Percentiles rank a stretch among this genome's conserved stretches.
These are phyloP conservation scores for Desmophyllum pertusum DNA, from an alignment of 92 coral and sea anemone species.

Conservation along the genomic window DNA sequence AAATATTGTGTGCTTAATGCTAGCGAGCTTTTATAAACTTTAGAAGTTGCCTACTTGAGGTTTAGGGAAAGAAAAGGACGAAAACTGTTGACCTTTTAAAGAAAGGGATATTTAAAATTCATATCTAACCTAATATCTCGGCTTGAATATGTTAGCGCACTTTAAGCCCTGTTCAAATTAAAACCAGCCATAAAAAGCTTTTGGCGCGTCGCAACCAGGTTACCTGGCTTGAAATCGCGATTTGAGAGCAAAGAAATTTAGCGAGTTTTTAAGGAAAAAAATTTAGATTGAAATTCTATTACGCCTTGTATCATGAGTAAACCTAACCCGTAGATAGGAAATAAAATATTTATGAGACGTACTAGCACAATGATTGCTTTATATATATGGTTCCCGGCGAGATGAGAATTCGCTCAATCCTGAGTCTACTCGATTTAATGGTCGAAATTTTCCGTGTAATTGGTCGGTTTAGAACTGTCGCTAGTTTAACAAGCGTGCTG, in stretches of 20 bases:
- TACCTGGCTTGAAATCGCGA: not conserved
- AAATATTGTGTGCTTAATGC: constrained; percentile 6
- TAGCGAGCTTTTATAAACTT: not conserved
- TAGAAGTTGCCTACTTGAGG: constrained; percentile 21
- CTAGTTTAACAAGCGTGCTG: not conserved
- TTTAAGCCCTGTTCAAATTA: constrained; percentile 1
- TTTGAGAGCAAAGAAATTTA: not conserved
- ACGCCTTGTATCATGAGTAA: constrained; percentile 2
- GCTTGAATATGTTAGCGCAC: not conserved
- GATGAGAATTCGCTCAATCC: constrained; percentile 17
- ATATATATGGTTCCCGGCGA: constrained; percentile 24
- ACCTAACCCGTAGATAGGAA: constrained; percentile 17
- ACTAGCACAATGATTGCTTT: constrained; percentile 14
- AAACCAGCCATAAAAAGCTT: not conserved
- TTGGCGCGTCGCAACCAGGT: not conserved
- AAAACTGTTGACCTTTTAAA: constrained; percentile 18
- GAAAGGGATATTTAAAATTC: constrained; percentile 28
- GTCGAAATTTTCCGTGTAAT: constrained; percentile 20
- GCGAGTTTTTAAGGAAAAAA: constrained; percentile 1
- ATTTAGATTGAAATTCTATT: constrained; percentile 27
- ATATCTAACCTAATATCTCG: constrained; percentile 15
- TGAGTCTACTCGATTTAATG: constrained; percentile 35
- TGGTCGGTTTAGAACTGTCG: constrained; percentile 11
- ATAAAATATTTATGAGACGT: constrained; percentile 40
- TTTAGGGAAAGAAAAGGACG: not conserved